phyloP scores from a whole-genome alignment of 1,140 invertebrate genomes.

The Trichoplusia ni region DNA sequence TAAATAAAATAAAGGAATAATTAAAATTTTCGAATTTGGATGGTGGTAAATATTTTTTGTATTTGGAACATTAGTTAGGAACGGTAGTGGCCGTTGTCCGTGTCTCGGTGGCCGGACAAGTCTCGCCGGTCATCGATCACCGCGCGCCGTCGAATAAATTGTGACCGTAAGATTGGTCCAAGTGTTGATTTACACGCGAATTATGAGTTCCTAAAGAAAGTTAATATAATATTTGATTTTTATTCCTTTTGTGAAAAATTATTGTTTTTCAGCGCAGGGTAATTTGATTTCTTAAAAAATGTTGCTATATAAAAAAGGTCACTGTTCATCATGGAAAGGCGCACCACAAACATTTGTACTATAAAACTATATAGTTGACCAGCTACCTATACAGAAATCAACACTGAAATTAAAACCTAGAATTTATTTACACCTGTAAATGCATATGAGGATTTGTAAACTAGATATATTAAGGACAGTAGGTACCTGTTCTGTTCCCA shows the following conservation, averaged over 20 bases:
- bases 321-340: too few relatives aligned
- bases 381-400: too few relatives aligned
- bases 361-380: too few relatives aligned
- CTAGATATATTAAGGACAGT: too few relatives aligned
- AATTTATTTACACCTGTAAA: too few relatives aligned
- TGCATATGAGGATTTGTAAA: too few relatives aligned
- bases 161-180: conserved; percentile 44
- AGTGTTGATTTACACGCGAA: conserved; percentile 30
- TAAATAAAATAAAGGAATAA: conserved; percentile 41
- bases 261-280: too few relatives aligned
- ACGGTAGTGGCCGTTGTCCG: conserved; percentile 63
- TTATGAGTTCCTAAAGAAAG: background rate
- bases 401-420: too few relatives aligned
- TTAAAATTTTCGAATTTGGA: conserved; percentile 41
- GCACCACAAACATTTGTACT: too few relatives aligned
- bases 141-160: conserved; percentile 68
- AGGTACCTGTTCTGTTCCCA: background rate
- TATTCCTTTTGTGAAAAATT: background rate
- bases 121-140: conserved; percentile 69
- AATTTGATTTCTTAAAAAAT: too few relatives aligned
- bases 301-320: too few relatives aligned
- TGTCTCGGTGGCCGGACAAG: conserved; percentile 57
- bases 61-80: conserved; percentile 43
- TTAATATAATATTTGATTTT: background rate
- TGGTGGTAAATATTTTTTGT: conserved; percentile 47